Percentiles rank a stretch among this genome's conserved stretches.
These are phyloP conservation scores for Zaprionus vittiger DNA, from an alignment of 1,140 invertebrate genomes.

Conservation along the genomic window DNA sequence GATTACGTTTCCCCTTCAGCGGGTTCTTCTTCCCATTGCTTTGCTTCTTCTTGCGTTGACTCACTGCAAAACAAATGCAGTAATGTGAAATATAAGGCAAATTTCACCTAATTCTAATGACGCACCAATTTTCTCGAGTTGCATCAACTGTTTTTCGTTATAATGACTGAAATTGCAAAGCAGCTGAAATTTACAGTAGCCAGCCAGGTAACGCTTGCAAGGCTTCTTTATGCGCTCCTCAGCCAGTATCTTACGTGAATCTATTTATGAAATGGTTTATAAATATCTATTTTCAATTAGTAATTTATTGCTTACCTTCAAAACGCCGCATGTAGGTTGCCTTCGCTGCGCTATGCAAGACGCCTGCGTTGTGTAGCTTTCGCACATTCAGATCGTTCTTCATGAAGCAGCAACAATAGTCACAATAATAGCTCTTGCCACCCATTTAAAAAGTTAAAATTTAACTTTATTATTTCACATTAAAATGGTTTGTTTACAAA, in stretches of 20 bases:
- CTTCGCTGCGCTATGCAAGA: conserved; percentile 65
- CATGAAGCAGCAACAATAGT: conserved; percentile 77
- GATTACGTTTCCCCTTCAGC: not conserved
- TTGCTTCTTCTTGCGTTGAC: conserved; percentile 19
- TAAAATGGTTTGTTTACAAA: conserved; percentile 22
- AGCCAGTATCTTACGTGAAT: conserved; percentile 52
- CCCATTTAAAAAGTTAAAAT: conserved; percentile 51
- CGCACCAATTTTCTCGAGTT: conserved; percentile 63
- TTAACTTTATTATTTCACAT: not conserved
- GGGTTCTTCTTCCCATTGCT: conserved; percentile 20
- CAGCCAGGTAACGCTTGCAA: conserved; percentile 60
- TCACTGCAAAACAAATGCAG: conserved; percentile 26
- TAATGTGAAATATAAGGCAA: not conserved
- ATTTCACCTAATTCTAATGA: not conserved
- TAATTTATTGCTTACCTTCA: conserved; percentile 40
- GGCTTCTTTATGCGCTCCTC: conserved; percentile 59
- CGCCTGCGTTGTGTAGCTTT: conserved; percentile 69
- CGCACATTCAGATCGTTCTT: conserved; percentile 79
- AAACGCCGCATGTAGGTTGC: conserved; percentile 61
- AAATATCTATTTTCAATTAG: not conserved
- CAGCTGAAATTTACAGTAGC: conserved; percentile 69
- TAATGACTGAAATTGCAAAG: conserved; percentile 71
- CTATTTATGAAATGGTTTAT: conserved; percentile 31
- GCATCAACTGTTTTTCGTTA: conserved; percentile 51
- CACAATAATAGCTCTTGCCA: conserved; percentile 78